These are phyloP conservation scores for Solenopsis invicta DNA, from an alignment of 1,140 invertebrate species.

Conservation along the genomic window DNA sequence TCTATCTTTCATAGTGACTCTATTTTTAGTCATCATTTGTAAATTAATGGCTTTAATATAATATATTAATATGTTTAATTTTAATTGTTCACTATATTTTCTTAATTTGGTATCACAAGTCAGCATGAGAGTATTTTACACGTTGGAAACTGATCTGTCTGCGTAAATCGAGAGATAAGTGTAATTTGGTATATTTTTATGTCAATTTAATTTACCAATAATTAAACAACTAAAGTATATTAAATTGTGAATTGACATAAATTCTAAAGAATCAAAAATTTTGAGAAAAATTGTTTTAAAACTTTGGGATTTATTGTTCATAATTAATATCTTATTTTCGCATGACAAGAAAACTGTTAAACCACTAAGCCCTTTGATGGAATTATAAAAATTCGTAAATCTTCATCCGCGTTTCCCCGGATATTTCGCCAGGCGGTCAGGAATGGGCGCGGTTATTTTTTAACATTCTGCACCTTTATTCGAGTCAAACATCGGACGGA, in stretches of 20 bases:
- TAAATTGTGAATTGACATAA: neutral
- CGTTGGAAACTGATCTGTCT: too few species aligned
- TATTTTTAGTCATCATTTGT: too few species aligned
- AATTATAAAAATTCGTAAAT: slow-evolving; percentile 50
- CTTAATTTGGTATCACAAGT: neutral
- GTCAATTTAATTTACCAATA: neutral
- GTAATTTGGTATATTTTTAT: neutral
- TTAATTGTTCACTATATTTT: slow-evolving; percentile 4
- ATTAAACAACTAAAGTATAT: neutral
- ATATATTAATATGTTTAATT: neutral
- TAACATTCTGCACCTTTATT: slow-evolving; percentile 70
- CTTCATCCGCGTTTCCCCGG: slow-evolving; percentile 12
- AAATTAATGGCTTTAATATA: neutral
- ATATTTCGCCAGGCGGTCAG: slow-evolving; percentile 49
- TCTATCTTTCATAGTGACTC: too few species aligned
- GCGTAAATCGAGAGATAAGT: too few species aligned
- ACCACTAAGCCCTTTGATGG: neutral
- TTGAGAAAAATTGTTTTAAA: neutral
- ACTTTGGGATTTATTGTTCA: neutral
- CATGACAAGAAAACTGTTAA: neutral
- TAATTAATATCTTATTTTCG: neutral
- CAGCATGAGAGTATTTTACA: too few species aligned
- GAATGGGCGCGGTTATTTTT: slow-evolving; percentile 64
- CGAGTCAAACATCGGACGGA: slow-evolving; percentile 67
- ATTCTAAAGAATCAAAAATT: neutral